These are phyloP conservation scores for Guaruba guarouba DNA, from an alignment of 2,113 vertebrate species.

Conservation along the genomic window DNA sequence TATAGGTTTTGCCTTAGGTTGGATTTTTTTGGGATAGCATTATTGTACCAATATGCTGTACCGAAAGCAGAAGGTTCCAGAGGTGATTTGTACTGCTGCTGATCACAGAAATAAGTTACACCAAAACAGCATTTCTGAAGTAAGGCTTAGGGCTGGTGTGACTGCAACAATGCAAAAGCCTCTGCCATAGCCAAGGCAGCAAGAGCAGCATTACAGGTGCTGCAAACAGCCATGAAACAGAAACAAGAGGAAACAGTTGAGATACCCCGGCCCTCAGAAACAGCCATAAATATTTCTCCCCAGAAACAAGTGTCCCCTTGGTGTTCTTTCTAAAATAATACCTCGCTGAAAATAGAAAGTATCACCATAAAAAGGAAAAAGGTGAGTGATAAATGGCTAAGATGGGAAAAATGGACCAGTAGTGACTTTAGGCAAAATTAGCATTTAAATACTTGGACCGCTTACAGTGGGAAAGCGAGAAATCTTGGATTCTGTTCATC, in stretches of 20 bases:
- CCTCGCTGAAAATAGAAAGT: not conserved
- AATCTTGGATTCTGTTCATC: not conserved
- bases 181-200: not conserved
- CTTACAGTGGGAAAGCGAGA: not conserved
- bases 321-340: not conserved
- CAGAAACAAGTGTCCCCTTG: not conserved
- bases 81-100: not conserved
- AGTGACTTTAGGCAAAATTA: not conserved
- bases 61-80: not conserved
- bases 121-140: not conserved
- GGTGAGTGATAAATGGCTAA: not conserved
- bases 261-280: not conserved
- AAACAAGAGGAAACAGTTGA: not conserved
- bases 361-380: not conserved
- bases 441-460: not conserved
- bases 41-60: not conserved
- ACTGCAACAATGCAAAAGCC: not conserved
- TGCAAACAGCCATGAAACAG: not conserved
- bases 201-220: not conserved
- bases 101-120: not conserved
- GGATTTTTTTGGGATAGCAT: accelerated
- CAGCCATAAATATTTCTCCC: not conserved
- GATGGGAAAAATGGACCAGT: not conserved
- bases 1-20: not conserved
- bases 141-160: not conserved